These are phyloP conservation scores for Hyperopisus bebe DNA, from an alignment of 2,113 vertebrate genomes.

Conservation along the genomic window DNA sequence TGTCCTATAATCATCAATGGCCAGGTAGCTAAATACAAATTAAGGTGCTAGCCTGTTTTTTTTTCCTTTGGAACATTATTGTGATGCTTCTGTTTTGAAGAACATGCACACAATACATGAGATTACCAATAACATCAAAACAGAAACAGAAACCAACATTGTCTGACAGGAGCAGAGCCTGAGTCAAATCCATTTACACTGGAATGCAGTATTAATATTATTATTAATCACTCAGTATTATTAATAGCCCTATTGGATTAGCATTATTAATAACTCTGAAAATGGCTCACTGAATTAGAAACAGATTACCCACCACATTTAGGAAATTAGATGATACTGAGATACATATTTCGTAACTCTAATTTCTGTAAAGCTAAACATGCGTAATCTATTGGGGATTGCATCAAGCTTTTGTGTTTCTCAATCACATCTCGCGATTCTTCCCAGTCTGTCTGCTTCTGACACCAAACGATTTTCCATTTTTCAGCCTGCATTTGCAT, in stretches of 20 bases:
- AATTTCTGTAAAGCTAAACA: not conserved
- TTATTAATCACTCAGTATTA: not conserved
- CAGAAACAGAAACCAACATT: not conserved
- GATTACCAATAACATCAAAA: not conserved
- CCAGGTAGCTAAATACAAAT: not conserved
- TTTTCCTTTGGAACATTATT: not conserved
- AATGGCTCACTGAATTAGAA: not conserved
- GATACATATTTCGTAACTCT: not conserved
- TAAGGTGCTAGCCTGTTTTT: not conserved
- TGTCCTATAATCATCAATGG: not conserved
- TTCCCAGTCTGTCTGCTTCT: not conserved
- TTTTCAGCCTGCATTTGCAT: not conserved
- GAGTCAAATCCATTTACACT: not conserved
- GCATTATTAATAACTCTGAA: constrained; percentile 3
- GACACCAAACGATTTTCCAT: not conserved
- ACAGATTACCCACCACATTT: not conserved
- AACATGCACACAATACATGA: not conserved
- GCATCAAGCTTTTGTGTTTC: not conserved
- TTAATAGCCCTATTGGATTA: not conserved
- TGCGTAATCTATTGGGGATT: not conserved
- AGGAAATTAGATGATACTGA: not conserved
- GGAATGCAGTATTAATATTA: not conserved
- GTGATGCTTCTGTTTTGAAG: not conserved
- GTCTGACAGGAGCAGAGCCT: not conserved
- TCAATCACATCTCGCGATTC: not conserved